Conservation (phyloP, 1,140 invertebrate genomes). For the Anagrus nilaparvatae region DNA sequence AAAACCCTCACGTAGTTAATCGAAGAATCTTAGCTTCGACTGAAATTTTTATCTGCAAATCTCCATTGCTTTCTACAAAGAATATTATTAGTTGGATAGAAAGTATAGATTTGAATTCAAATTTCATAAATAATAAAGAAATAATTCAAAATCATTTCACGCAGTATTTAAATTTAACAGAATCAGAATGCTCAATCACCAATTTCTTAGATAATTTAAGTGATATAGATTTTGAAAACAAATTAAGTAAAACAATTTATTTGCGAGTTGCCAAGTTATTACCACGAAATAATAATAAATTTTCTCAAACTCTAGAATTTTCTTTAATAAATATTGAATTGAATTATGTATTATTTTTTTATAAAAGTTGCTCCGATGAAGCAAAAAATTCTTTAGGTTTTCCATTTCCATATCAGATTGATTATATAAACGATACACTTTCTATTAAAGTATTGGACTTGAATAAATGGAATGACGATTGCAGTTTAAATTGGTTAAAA, state of each 20-base stretch:
- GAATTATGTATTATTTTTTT: conserved; percentile 19
- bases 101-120: too few species aligned
- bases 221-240: conserved; percentile 7
- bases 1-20: conserved; percentile 37
- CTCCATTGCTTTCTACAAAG: too few species aligned
- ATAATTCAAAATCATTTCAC: too few species aligned
- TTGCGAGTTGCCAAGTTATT: conserved; percentile 19
- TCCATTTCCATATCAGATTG: conserved; percentile 24
- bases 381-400: conserved; percentile 27
- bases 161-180: too few species aligned
- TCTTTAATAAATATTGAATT: conserved; percentile 21
- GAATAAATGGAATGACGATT: conserved; percentile 20
- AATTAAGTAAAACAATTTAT: conserved; percentile 5
- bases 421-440: conserved; percentile 16
- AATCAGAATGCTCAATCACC: too few species aligned
- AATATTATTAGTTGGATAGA: too few species aligned
- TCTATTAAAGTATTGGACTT: conserved; percentile 17
- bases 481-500: conserved; percentile 44
- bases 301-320: conserved; percentile 30
- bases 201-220: too few species aligned
- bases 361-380: conserved; percentile 15
- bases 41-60: conserved; percentile 22
- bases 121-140: too few species aligned
- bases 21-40: conserved; percentile 31
- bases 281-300: conserved; percentile 30